Percentiles rank a stretch among this genome's conserved stretches.
Conservation (phyloP, 2,888 invertebrate species). For the Himalopsyche tibetana region DNA sequence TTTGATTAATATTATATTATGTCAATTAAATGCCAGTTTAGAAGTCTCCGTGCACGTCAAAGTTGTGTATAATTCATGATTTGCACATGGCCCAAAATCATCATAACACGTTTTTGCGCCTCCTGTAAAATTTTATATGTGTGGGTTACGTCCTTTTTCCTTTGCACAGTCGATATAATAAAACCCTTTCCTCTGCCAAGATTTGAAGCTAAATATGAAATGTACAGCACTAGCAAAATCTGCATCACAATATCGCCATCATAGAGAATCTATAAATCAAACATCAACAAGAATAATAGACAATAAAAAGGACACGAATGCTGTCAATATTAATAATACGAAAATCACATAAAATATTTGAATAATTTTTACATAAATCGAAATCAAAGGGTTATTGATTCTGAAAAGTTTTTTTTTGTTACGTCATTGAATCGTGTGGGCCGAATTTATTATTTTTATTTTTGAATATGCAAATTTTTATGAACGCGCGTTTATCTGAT, state of each 20-base stretch:
- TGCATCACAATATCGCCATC: conserved; percentile 8
- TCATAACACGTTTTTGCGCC: no score
- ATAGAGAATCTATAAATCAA: conserved; percentile 9
- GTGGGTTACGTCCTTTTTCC: no score
- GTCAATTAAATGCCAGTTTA: no score
- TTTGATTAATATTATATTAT: no score
- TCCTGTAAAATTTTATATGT: no score
- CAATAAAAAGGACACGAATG: background rate
- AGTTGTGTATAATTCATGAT: no score
- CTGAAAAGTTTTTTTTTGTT: conserved; percentile 23
- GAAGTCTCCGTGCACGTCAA: no score
- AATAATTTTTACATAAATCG: conserved; percentile 45
- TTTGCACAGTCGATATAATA: no score
- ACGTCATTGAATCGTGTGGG: conserved; percentile 39
- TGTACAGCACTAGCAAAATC: background rate
- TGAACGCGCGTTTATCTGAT: conserved; percentile 36
- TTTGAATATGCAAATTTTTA: conserved; percentile 46
- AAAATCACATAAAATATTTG: conserved; percentile 23
- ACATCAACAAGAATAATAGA: conserved; percentile 28
- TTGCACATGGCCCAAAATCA: no score
- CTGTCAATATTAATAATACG: conserved; percentile 18
- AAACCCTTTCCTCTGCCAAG: no score
- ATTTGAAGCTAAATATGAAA: no score
- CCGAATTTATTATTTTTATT: background rate
- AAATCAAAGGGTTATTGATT: conserved; percentile 44